Evolutionary conservation across 2,113 vertebrate genomes (phyloP).

Genomic region (Pantherophis guttatus): DNA sequence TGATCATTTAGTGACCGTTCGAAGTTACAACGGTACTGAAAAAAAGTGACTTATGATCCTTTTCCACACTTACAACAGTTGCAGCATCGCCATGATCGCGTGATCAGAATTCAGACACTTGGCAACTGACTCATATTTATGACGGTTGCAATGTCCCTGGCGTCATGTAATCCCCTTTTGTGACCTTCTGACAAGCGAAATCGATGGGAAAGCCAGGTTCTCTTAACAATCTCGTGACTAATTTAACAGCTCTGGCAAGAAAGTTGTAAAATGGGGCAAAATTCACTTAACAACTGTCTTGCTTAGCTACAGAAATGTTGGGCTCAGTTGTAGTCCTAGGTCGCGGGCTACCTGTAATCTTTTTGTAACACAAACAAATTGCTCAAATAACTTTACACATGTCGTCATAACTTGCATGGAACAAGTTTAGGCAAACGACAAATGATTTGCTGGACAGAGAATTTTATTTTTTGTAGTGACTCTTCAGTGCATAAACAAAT

Average conservation of each 20-base stretch:
- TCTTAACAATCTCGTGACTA: neutral
- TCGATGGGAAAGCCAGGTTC: neutral
- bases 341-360: neutral
- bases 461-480: neutral
- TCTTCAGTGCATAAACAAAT: neutral
- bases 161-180: neutral
- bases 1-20: neutral
- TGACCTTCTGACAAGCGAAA: neutral
- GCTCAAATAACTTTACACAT: neutral
- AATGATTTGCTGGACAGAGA: neutral
- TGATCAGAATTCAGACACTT: neutral
- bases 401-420: slow-evolving; percentile 29
- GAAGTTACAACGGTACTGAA: neutral
- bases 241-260: neutral
- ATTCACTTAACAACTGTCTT: neutral
- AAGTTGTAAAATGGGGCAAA: neutral
- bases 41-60: neutral
- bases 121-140: neutral
- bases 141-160: neutral
- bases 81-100: neutral
- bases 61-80: neutral
- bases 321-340: neutral
- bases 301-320: neutral
- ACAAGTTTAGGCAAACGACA: neutral
- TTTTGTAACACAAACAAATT: neutral